These are phyloP conservation scores for Dasypolia templi DNA, from an alignment of 2,888 invertebrate genomes.

Conservation along the genomic window DNA sequence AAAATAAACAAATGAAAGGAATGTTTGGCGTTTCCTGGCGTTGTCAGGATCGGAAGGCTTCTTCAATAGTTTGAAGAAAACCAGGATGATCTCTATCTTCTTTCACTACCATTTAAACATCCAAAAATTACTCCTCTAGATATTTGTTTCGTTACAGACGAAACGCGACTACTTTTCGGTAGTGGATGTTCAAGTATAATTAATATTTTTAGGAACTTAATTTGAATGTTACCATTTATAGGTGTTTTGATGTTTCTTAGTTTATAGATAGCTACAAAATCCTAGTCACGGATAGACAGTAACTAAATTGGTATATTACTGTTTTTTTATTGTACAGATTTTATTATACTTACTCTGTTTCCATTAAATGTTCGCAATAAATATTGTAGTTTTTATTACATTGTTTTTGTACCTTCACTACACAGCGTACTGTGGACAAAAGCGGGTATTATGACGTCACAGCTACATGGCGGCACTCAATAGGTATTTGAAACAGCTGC, in stretches of 20 bases:
- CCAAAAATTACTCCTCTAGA: background rate
- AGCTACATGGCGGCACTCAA: background rate
- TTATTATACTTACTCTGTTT: conserved; percentile 39
- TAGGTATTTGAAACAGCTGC: background rate
- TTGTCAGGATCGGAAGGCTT: no score
- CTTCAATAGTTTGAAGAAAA: background rate
- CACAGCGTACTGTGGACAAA: background rate
- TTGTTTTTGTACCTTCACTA: conserved; percentile 7
- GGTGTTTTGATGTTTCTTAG: conserved; percentile 34
- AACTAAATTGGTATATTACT: conserved; percentile 41
- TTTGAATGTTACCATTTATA: conserved; percentile 33
- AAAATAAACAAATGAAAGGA: no score
- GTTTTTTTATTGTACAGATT: conserved; percentile 45
- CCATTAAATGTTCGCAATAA: conserved; percentile 48
- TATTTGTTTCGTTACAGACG: background rate
- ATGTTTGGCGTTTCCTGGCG: no score
- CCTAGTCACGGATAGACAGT: conserved; percentile 25
- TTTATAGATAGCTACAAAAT: conserved; percentile 47
- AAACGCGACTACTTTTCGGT: background rate
- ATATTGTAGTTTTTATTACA: conserved; percentile 52
- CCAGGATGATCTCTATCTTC: background rate
- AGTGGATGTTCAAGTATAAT: conserved; percentile 16
- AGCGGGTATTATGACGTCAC: background rate
- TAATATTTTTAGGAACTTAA: conserved; percentile 26
- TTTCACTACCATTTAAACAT: background rate